Conservation (phyloP, 2,113 vertebrate genomes). For the Delphinus delphis region DNA sequence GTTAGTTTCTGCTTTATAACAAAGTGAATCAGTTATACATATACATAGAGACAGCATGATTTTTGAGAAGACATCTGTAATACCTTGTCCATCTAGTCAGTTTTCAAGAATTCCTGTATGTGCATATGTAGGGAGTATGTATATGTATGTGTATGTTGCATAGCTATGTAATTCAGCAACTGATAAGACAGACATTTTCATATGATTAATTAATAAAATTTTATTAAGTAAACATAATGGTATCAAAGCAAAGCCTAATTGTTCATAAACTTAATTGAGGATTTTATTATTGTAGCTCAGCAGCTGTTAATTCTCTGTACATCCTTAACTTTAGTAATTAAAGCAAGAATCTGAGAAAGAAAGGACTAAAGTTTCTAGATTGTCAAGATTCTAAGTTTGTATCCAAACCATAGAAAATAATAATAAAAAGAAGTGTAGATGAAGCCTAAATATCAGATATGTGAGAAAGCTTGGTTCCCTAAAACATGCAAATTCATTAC, state of each 20-base stretch:
- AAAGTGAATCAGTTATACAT: too few relatives aligned
- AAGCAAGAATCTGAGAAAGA: not conserved
- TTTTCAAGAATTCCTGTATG: not conserved
- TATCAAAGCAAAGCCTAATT: not conserved
- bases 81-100: not conserved
- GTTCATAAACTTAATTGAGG: not conserved
- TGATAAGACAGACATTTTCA: not conserved
- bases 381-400: not conserved
- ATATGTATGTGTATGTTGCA: not conserved
- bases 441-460: not conserved
- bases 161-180: not conserved
- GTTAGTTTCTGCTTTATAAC: too few relatives aligned
- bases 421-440: not conserved
- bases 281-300: not conserved
- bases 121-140: not conserved
- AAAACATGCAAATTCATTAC: not conserved
- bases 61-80: not conserved
- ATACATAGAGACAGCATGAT: not conserved
- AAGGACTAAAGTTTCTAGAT: not conserved
- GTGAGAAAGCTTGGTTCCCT: not conserved
- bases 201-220: not conserved
- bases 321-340: not conserved
- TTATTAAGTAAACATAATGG: not conserved
- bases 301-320: not conserved
- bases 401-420: not conserved